A percentile compares a stretch with the other conserved stretches of the same genome.
phyloP scores from a whole-genome alignment of 2,797 vertebrate genomes.

The Manis pentadactyla region DNA sequence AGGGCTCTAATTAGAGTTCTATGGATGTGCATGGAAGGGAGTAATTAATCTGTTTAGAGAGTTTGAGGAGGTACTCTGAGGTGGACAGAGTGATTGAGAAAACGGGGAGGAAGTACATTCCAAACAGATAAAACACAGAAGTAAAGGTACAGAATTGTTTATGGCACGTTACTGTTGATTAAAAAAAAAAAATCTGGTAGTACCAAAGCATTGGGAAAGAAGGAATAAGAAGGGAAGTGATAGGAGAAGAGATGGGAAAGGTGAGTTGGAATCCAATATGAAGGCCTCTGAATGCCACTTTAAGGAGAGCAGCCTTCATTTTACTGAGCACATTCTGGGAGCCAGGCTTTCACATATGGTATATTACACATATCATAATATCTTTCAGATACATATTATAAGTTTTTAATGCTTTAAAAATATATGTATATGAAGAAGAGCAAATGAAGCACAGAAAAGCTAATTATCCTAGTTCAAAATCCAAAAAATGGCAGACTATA shows the following conservation, averaged over 20 bases:
- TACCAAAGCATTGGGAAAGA: not conserved
- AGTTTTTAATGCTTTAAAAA: not conserved
- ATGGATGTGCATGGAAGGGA: not conserved
- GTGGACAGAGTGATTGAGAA: not conserved
- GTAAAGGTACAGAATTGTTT: not conserved
- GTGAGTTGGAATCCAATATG: too few relatives aligned
- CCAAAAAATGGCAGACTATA: not conserved
- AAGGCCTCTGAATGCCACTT: not conserved
- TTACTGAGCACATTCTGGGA: not conserved
- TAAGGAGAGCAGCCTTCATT: not conserved
- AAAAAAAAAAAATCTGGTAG: not conserved
- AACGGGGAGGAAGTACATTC: not conserved
- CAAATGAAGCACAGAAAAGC: not conserved
- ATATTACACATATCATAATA: not conserved
- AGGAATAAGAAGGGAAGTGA: not conserved
- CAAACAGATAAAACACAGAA: not conserved
- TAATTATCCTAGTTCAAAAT: not conserved
- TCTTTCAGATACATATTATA: not conserved
- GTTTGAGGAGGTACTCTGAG: not conserved
- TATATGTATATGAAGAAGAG: not conserved
- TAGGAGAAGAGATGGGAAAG: not conserved
- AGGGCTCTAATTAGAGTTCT: not conserved
- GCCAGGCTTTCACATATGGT: not conserved
- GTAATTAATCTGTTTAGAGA: not conserved
- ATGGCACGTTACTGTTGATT: not conserved